Conservation (phyloP, 2,113 vertebrate species). For the Puntigrus tetrazona region DNA sequence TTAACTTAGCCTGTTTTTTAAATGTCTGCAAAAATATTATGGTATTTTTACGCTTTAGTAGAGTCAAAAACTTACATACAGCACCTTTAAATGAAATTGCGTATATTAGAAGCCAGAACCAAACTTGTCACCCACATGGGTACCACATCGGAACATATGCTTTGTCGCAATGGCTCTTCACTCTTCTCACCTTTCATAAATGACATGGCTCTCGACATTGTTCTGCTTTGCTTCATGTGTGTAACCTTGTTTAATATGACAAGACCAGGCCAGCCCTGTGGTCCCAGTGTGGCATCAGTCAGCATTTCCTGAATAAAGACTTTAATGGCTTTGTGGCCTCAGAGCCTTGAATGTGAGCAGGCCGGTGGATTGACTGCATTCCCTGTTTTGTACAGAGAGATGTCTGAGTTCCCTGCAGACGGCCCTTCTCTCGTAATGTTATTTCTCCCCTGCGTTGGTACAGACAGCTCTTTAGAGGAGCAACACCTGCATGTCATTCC, state of each 20-base stretch:
- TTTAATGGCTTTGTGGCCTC: conserved; percentile 22
- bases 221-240: neutral
- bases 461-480: conserved; percentile 34
- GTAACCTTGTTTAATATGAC: conserved; percentile 40
- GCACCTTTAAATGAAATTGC: no score
- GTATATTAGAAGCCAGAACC: neutral
- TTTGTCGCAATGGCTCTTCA: neutral
- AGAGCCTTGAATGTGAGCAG: conserved; percentile 12
- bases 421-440: conserved; percentile 18
- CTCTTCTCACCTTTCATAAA: neutral
- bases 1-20: no score
- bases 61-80: no score
- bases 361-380: neutral
- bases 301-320: conserved; percentile 31
- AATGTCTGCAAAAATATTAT: no score
- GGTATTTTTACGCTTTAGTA: no score
- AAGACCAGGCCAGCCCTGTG: neutral
- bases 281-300: conserved; percentile 10
- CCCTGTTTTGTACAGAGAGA: conserved; percentile 5
- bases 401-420: neutral
- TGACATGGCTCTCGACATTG: neutral
- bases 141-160: neutral
- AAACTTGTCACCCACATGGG: neutral
- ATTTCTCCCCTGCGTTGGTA: neutral
- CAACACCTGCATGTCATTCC: conserved; percentile 11